Evolutionary conservation across 2,113 vertebrate genomes (phyloP), one percentile per base, ranked within the genome.

Genomic region (Poecile atricapillus): DNA sequence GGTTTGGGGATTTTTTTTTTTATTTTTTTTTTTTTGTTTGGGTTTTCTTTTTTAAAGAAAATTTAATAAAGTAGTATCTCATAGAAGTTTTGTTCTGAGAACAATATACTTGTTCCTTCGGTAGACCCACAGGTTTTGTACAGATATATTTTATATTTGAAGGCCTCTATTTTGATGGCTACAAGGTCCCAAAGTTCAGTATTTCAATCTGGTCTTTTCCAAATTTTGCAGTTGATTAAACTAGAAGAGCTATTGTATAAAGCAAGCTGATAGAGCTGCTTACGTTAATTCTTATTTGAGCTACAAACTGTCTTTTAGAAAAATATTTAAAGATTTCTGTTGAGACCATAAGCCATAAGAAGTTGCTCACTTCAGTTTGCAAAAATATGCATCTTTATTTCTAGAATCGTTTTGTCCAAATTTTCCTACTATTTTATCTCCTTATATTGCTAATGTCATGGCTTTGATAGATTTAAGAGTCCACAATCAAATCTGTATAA

Each of bases 401-500:
- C 60, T 67, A 78, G 37, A 59, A 92, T n/a, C 17, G 49, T 69
- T 76, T 93, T 62, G 4, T 60, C 39, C 56, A 71, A 43, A 78
- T 87, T 89, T 84, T 88, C 37, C 21, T 52, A 33, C 30, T 59
- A 37, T 89, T 87, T 83, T 78, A 60, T 15, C 13, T 52, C 46
- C 30, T 89, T 83, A 43, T 59, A 28, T 89, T 80, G 15, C 17
- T 90, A 74, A 78, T 67, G 80, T 77, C 19, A 63, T 68, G 20
- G 58, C 14, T 94, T 87, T 91, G 31, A 58, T 75, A 87, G 77
- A 90, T 91, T 95, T 90, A 96, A 74, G 55, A 90, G 46, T 53
- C n/a, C 37, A 37, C 78, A 87, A 87, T 63, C 30, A 81, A 91
- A 92, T 71, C 41, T 85, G 39, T 78, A 30, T 67, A 90, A 70